These are phyloP conservation scores for Jordanella pulchra DNA, from an alignment of 2,797 vertebrate species.

Conservation along the genomic window DNA sequence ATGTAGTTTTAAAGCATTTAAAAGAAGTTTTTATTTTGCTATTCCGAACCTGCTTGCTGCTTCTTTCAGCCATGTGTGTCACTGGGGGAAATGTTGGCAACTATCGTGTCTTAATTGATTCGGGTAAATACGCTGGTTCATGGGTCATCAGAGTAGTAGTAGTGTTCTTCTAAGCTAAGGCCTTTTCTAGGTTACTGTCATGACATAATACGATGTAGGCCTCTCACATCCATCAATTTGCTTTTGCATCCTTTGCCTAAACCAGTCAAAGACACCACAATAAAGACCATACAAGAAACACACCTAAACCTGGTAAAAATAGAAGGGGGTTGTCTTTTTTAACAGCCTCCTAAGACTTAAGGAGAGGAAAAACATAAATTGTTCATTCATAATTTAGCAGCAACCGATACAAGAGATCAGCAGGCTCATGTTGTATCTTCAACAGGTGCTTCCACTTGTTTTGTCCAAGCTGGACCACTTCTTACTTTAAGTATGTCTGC, in stretches of 20 bases:
- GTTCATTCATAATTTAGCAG: background rate
- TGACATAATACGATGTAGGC: background rate
- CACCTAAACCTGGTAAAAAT: background rate
- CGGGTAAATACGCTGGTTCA: too few relatives aligned
- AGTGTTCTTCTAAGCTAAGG: too few relatives aligned
- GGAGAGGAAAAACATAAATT: background rate
- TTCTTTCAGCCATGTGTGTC: background rate
- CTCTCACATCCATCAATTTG: background rate
- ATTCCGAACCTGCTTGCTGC: background rate
- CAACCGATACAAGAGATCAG: background rate
- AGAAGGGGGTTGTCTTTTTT: background rate
- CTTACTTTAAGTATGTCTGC: background rate
- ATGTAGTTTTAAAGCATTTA: constrained; percentile 9
- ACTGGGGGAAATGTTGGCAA: background rate
- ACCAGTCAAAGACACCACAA: background rate
- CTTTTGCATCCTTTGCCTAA: background rate
- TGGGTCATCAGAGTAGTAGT: too few relatives aligned
- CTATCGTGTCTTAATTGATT: background rate
- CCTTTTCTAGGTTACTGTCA: background rate
- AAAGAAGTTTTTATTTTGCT: background rate
- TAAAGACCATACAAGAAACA: background rate
- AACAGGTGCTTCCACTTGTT: constrained; percentile 9
- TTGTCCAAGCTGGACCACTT: background rate
- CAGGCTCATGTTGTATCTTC: background rate
- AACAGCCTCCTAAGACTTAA: background rate